These are phyloP conservation scores for Ridgeia piscesae DNA, from an alignment of 1,140 invertebrate genomes.

Conservation along the genomic window DNA sequence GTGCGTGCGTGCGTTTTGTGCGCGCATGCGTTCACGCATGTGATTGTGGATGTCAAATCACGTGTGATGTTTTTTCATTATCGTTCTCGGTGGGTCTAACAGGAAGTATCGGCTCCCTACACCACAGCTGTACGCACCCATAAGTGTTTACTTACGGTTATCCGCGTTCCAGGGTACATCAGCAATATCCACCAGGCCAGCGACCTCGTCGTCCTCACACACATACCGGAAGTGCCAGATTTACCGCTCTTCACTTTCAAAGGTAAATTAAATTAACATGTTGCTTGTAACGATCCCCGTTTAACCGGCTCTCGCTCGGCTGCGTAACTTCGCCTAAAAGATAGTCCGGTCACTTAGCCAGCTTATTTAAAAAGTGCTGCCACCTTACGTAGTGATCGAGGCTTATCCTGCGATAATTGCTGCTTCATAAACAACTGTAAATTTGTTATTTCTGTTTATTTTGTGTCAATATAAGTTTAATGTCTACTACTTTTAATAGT, in stretches of 20 bases:
- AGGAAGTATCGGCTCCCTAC: too few relatives aligned
- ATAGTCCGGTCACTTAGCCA: too few relatives aligned
- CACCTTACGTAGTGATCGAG: too few relatives aligned
- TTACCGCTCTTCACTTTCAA: slow-evolving; percentile 24
- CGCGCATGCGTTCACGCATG: background rate
- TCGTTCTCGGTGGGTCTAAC: background rate
- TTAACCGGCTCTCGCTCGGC: too few relatives aligned
- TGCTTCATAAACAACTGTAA: too few relatives aligned
- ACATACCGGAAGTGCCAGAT: slow-evolving; percentile 24
- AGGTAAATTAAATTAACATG: slow-evolving; percentile 27
- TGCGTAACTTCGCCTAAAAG: too few relatives aligned
- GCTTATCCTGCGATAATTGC: too few relatives aligned
- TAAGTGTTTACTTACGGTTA: background rate
- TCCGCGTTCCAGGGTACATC: slow-evolving; percentile 23
- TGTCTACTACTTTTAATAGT: too few relatives aligned
- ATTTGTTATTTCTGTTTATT: too few relatives aligned
- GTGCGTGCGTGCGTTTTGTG: background rate
- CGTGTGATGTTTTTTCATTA: background rate
- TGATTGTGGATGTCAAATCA: background rate
- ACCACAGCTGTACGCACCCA: too few relatives aligned
- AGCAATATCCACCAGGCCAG: slow-evolving; percentile 15
- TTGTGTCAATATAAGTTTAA: too few relatives aligned
- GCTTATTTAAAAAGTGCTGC: too few relatives aligned
- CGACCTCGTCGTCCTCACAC: slow-evolving; percentile 26
- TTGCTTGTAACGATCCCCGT: background rate